These are phyloP conservation scores for Bimastos eiseni DNA, from an alignment of 2,888 invertebrate genomes.

Conservation along the genomic window DNA sequence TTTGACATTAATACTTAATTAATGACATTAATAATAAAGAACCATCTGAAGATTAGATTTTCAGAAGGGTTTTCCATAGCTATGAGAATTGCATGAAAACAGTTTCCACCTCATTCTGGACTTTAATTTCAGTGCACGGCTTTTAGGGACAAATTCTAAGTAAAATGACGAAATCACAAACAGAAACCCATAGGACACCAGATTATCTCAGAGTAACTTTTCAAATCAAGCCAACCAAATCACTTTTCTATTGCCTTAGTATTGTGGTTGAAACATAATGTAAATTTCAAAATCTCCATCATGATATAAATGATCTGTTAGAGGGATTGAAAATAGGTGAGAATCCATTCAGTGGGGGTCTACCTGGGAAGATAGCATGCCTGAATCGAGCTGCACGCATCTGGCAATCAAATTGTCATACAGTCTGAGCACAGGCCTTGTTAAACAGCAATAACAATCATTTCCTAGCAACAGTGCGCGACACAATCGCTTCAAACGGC, in stretches of 20 bases:
- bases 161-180: not conserved
- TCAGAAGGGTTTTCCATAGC: not conserved
- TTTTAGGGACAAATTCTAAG: not conserved
- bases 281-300: too few species aligned
- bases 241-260: too few species aligned
- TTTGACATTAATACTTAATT: not conserved
- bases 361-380: not conserved
- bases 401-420: not conserved
- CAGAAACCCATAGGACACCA: not conserved
- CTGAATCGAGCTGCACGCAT: not conserved
- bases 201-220: not conserved
- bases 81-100: not conserved
- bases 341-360: too few species aligned
- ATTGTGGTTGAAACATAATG: too few species aligned
- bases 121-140: not conserved
- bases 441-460: not conserved
- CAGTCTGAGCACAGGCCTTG: not conserved
- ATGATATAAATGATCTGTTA: too few species aligned
- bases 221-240: too few species aligned
- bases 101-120: too few species aligned
- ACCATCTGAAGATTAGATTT: too few species aligned
- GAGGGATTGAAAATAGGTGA: too few species aligned
- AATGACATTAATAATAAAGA: not conserved
- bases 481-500: not conserved
- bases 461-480: not conserved